phyloP scores from a whole-genome alignment of 2,797 vertebrate species.

The Sebastes hopkinsi region DNA sequence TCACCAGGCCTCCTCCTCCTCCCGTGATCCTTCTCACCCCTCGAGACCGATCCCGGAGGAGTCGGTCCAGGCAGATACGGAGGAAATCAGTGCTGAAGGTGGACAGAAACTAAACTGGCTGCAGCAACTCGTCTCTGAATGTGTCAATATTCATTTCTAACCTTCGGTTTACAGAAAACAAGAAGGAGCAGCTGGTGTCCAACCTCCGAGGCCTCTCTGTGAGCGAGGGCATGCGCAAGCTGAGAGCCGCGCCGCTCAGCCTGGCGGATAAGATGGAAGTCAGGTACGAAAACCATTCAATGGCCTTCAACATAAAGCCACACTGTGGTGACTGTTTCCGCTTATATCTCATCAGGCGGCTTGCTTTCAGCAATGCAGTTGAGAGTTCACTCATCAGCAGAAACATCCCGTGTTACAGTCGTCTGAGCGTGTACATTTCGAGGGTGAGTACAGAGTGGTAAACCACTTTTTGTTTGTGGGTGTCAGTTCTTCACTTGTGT shows the following conservation, averaged over 20 bases:
- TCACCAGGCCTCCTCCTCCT: constrained; percentile 33
- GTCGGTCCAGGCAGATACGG: constrained; percentile 44
- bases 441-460: constrained; percentile 31
- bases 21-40: constrained; percentile 28
- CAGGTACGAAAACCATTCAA: constrained; percentile 66
- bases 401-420: constrained; percentile 10
- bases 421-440: not conserved
- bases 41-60: constrained; percentile 68
- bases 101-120: not conserved
- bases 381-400: constrained; percentile 23
- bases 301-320: not conserved
- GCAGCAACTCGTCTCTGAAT: not conserved
- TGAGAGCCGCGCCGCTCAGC: constrained; percentile 81
- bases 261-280: constrained; percentile 82
- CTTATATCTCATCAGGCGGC: constrained; percentile 31
- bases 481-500: not conserved
- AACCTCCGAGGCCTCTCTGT: constrained; percentile 77
- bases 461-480: not conserved
- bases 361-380: constrained; percentile 18
- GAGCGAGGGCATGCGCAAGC: constrained; percentile 71
- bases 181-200: constrained; percentile 70
- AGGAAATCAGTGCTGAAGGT: constrained; percentile 63
- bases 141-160: not conserved
- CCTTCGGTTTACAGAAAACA: constrained; percentile 47
- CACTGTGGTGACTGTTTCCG: not conserved